Percentiles rank a stretch among this genome's conserved stretches.
Conservation (phyloP, 2,888 invertebrate genomes). For the Emmelina monodactyla region DNA sequence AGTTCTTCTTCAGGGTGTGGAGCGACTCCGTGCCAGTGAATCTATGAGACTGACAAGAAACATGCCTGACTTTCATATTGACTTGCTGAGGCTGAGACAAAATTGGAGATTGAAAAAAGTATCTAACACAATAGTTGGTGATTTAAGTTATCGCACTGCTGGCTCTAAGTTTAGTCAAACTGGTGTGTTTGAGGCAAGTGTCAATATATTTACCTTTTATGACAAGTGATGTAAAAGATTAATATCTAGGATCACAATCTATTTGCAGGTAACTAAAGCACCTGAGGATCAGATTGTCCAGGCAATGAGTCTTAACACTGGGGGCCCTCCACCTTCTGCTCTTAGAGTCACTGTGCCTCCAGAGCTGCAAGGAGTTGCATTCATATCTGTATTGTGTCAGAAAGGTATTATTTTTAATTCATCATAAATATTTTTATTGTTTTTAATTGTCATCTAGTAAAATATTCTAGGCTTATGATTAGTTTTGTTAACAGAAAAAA, state of each 20-base stretch:
- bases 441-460: too few relatives aligned
- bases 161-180: constrained; percentile 94
- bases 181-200: constrained; percentile 88
- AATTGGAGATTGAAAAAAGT: constrained; percentile 98
- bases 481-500: too few relatives aligned
- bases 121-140: constrained; percentile 93
- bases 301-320: constrained; percentile 40
- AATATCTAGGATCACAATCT: background rate
- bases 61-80: constrained; percentile 91
- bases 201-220: background rate
- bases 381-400: constrained; percentile 94
- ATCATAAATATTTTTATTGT: too few relatives aligned
- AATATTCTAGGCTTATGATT: too few relatives aligned
- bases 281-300: constrained; percentile 74
- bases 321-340: constrained; percentile 72
- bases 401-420: constrained; percentile 75
- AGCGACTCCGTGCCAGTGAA: constrained; percentile 84
- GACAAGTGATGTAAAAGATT: background rate
- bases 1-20: constrained; percentile 85
- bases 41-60: constrained; percentile 75
- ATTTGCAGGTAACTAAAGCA: constrained; percentile 76
- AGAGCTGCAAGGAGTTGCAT: constrained; percentile 94
- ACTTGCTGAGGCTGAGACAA: constrained; percentile 85
- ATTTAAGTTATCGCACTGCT: constrained; percentile 94
- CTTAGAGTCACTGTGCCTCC: constrained; percentile 91